Percentiles rank a stretch among this genome's conserved stretches.
Conservation (phyloP, 2,888 invertebrate species). For the Rhogogaster chlorosoma region DNA sequence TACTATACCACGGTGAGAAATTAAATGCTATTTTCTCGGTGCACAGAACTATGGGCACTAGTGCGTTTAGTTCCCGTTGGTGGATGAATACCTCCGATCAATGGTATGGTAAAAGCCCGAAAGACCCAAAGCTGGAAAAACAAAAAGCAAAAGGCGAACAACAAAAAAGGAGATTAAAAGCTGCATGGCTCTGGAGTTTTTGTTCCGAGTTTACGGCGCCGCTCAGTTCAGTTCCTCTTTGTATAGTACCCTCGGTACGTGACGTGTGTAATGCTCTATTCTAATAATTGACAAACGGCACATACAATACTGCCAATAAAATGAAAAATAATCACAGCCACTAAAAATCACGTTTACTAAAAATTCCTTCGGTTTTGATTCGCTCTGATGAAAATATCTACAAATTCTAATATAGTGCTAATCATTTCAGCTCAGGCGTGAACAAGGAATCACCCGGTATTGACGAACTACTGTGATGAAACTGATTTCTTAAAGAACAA, state of each 20-base stretch:
- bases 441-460: no score
- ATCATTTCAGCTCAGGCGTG: no score
- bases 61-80: constrained; percentile 1
- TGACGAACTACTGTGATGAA: no score
- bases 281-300: background rate
- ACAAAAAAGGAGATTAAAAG: background rate
- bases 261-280: background rate
- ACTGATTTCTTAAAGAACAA: no score
- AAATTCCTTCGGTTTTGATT: background rate
- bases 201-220: background rate
- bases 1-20: background rate
- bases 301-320: background rate
- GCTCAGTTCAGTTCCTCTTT: background rate
- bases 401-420: background rate
- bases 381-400: background rate
- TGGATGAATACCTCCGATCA: background rate
- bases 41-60: background rate
- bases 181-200: background rate
- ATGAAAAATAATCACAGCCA: background rate
- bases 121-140: background rate
- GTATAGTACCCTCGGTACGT: no score
- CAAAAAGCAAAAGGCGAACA: background rate
- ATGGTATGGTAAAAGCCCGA: background rate
- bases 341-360: background rate
- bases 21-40: background rate